These are phyloP conservation scores for Tryphoninae sp. DNA, from an alignment of 2,888 invertebrate species.

Conservation along the genomic window DNA sequence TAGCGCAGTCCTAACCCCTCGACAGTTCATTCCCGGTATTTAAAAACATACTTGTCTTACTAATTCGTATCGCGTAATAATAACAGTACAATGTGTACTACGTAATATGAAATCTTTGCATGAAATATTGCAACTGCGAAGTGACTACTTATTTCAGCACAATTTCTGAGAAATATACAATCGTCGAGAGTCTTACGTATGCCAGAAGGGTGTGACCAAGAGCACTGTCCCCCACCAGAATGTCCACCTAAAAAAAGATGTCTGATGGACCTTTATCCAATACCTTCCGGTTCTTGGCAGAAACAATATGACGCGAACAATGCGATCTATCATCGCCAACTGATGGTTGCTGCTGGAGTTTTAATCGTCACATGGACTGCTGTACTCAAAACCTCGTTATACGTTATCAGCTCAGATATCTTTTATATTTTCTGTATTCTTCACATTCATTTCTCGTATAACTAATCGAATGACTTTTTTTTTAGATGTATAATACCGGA, in stretches of 20 bases:
- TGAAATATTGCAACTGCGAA: not conserved
- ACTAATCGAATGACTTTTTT: conserved; percentile 32
- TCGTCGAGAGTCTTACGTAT: conserved; percentile 44
- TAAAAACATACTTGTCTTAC: too few species aligned
- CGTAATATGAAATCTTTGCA: not conserved
- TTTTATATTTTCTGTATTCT: not conserved
- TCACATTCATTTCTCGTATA: not conserved
- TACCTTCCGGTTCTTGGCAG: conserved; percentile 65
- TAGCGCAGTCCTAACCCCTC: conserved; percentile 29
- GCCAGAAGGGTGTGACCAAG: conserved; percentile 42
- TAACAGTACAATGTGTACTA: too few species aligned
- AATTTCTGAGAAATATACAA: conserved; percentile 42
- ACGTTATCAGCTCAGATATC: not conserved
- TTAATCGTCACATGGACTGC: conserved; percentile 55
- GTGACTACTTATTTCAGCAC: conserved; percentile 34
- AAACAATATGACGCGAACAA: conserved; percentile 61
- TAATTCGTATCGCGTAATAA: too few species aligned
- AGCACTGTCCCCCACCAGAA: conserved; percentile 34
- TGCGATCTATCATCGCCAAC: conserved; percentile 51
- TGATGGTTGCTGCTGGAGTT: conserved; percentile 59
- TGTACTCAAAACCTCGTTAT: conserved; percentile 47
- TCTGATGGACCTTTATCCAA: conserved; percentile 63
- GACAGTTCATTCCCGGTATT: conserved; percentile 39
- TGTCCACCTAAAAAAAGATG: conserved; percentile 58
- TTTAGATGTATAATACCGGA: conserved; percentile 55